Conservation (phyloP, 2,113 vertebrate genomes). For the Conger conger region DNA sequence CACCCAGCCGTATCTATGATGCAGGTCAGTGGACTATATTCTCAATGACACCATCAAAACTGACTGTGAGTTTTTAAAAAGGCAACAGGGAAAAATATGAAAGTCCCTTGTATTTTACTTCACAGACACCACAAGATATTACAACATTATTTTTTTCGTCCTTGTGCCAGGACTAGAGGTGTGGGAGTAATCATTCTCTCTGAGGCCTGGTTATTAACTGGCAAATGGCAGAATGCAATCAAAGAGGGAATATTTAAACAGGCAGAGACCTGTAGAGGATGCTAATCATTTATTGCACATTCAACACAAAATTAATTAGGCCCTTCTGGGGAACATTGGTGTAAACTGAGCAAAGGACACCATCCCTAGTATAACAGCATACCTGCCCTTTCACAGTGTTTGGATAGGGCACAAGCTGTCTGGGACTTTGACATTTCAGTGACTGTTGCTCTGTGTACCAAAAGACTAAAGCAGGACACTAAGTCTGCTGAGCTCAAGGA, state of each 20-base stretch:
- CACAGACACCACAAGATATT: neutral
- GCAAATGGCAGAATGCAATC: constrained; percentile 31
- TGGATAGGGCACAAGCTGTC: neutral
- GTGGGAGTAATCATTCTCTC: neutral
- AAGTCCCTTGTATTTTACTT: neutral
- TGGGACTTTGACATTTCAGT: neutral
- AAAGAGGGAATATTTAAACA: constrained; percentile 39
- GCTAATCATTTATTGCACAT: constrained; percentile 28
- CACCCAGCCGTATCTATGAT: neutral
- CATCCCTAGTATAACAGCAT: constrained; percentile 33
- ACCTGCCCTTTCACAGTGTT: neutral
- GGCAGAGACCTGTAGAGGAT: constrained; percentile 19
- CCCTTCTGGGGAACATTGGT: constrained; percentile 22
- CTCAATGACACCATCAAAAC: neutral
- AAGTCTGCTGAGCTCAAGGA: neutral
- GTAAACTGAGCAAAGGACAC: constrained; percentile 41
- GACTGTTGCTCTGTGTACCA: neutral
- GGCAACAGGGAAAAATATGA: neutral
- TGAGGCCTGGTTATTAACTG: constrained; percentile 46
- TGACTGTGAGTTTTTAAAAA: neutral
- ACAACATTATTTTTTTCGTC: neutral
- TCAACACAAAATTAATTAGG: constrained; percentile 45
- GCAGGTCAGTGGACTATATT: neutral
- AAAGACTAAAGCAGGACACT: neutral
- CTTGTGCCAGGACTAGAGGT: neutral